Base-by-base conservation (phyloP, 2,888 invertebrate genomes). In the Hemaris fuciformis region DNA sequence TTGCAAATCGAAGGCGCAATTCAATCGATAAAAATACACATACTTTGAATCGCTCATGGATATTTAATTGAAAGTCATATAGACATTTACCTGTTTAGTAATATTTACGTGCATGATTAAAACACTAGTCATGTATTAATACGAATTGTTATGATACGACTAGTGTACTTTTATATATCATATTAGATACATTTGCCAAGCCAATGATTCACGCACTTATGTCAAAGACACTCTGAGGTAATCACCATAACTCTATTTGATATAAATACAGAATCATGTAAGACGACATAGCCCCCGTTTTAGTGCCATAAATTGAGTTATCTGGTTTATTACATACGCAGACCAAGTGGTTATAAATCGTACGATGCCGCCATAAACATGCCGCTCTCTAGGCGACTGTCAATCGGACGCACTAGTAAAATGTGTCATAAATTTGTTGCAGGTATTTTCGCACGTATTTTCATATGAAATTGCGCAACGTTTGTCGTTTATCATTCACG, bases 271-370 rank as follows among this genome's bases (percentile, higher is more conserved):
- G 76, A 73, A 74, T 75, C 77, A 76, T 79, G 67, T 69, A 75
- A 79, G 75, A 73, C 76, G 79, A 80, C 78, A 75, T 72, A 73
- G 72, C 70, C 69, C 70, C 76, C 76, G 74, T 76, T 83, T 78
- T 76, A 77, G 77, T 76, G 76, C 80, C 80, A 82, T 84, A 83
- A 84, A 86, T 82, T 80, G 80, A 85, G 85, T 82, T 84, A 85
- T 87, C 83, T 80, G 73, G 81, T 84, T 84, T 85, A 85, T 85
- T 84, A 85, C 83, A 77, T 78, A 75, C 79, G 69, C 77, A 77
- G 74, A 77, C 73, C 77, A 80, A 80, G 79, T 76, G 79, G 77
- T 75, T 79, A 79, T 85, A 85, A 84, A 84, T 82, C 79, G 72
- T 76, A 66, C 70, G 66, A 65, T 64, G 70, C 68, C 65, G 73